Evolutionary conservation across 2,888 invertebrate genomes (phyloP).

Genomic region (Hymenopus coronatus): DNA sequence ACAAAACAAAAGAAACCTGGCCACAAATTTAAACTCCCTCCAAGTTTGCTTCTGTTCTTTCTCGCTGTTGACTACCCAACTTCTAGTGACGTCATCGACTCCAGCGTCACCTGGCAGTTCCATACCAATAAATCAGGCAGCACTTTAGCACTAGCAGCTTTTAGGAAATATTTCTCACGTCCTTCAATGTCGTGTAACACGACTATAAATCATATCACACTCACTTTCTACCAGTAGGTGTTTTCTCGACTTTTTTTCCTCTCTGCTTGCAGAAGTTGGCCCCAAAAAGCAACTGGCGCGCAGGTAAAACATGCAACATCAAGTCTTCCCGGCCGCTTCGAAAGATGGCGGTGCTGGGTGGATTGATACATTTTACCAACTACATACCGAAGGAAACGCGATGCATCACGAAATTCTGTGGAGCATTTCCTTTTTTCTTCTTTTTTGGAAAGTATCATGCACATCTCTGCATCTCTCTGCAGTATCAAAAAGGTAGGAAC

Average conservation of each 20-base stretch:
- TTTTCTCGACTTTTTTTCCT: not conserved
- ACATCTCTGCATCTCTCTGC: not conserved
- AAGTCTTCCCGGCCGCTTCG: slow-evolving; percentile 1
- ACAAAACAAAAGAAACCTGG: not conserved
- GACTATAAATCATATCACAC: not conserved
- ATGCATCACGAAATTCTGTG: not conserved
- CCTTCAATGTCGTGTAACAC: not conserved
- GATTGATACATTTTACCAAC: slow-evolving; percentile 3
- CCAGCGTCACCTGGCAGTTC: not conserved
- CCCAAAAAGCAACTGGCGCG: slow-evolving; percentile 19
- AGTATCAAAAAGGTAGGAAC: not conserved
- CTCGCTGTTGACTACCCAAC: not conserved
- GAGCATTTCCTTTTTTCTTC: not conserved
- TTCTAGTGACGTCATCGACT: not conserved
- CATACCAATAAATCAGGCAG: not conserved
- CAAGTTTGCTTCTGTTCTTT: not conserved
- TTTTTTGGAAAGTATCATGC: not conserved
- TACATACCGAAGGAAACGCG: not conserved
- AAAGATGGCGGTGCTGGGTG: not conserved
- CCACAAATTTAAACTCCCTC: not conserved
- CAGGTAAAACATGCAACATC: slow-evolving; percentile 25
- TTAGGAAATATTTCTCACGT: not conserved
- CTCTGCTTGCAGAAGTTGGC: not conserved
- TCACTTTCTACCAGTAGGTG: not conserved
- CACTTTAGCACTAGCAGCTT: not conserved